These are phyloP conservation scores for Parascotia fuliginaria DNA, from an alignment of 2,888 invertebrate genomes.

Conservation along the genomic window DNA sequence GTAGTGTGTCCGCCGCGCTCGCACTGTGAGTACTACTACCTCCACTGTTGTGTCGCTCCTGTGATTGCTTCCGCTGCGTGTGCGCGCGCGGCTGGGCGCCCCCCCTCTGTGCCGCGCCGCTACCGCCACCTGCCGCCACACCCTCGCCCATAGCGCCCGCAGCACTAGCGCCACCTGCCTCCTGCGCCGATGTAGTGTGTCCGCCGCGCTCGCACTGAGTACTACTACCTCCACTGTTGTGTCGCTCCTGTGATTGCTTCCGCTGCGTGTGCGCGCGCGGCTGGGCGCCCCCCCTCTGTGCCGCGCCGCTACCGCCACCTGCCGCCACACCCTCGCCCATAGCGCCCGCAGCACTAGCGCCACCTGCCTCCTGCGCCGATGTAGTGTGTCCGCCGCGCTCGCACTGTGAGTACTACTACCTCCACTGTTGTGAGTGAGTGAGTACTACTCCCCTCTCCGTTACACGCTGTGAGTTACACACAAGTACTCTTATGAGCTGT, in stretches of 20 bases:
- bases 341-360: conserved; percentile 71
- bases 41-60: neutral
- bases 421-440: no score
- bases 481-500: no score
- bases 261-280: conserved; percentile 35
- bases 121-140: conserved; percentile 63
- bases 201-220: conserved; percentile 88
- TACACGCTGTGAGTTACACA: no score
- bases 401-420: conserved; percentile 80
- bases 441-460: no score
- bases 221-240: neutral
- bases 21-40: conserved; percentile 80
- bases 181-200: conserved; percentile 84
- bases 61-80: neutral
- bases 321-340: neutral
- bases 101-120: conserved; percentile 83
- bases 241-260: neutral
- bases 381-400: conserved; percentile 87
- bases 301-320: conserved; percentile 66
- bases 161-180: conserved; percentile 71
- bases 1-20: conserved; percentile 87
- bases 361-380: conserved; percentile 77
- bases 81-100: conserved; percentile 72
- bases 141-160: conserved; percentile 81
- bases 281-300: conserved; percentile 85